These are phyloP conservation scores for Phrynocephalus versicolor DNA, from an alignment of 2,113 vertebrate species.

Conservation along the genomic window DNA sequence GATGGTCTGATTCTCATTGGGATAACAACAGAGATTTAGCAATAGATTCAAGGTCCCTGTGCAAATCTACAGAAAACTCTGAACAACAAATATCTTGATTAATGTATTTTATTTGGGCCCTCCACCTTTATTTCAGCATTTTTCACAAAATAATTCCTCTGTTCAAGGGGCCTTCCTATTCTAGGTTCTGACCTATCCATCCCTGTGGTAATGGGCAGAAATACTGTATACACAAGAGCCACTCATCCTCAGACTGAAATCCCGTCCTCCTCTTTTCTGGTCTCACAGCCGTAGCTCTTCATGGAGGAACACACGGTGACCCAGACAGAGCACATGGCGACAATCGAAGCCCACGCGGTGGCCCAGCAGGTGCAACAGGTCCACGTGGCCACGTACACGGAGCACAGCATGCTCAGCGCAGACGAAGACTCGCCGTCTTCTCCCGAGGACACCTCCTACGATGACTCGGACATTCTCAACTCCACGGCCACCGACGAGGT, in stretches of 20 bases:
- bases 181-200: neutral
- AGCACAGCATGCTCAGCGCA: slow-evolving; percentile 92
- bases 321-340: slow-evolving; percentile 93
- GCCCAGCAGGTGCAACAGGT: slow-evolving; percentile 92
- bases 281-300: slow-evolving; percentile 59
- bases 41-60: neutral
- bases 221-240: too few relatives aligned
- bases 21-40: neutral
- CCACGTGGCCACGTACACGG: slow-evolving; percentile 92
- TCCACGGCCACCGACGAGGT: slow-evolving; percentile 94
- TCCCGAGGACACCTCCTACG: slow-evolving; percentile 92
- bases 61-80: neutral
- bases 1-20: neutral
- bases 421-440: slow-evolving; percentile 97
- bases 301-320: slow-evolving; percentile 94
- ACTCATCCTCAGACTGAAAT: neutral
- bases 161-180: neutral
- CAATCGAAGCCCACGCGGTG: slow-evolving; percentile 94
- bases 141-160: too few relatives aligned
- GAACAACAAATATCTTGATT: neutral
- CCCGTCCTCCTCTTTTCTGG: neutral
- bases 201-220: neutral
- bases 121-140: neutral
- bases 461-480: slow-evolving; percentile 98
- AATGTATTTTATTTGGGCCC: neutral